Conservation (phyloP, 1,140 invertebrate genomes). For the Drosophila nannoptera region DNA sequence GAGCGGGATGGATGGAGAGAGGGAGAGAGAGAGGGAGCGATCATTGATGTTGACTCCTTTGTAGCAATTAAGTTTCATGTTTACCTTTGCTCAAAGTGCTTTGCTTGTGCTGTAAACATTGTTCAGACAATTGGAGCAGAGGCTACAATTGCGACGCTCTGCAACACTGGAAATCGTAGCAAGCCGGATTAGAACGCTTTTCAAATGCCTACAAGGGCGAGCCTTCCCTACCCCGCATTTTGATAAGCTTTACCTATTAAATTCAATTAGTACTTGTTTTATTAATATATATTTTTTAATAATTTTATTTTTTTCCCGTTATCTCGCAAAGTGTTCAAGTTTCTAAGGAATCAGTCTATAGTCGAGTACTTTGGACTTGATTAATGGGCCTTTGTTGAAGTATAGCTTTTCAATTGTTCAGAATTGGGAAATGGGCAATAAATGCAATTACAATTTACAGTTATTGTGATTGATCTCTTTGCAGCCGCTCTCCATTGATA, state of each 20-base stretch:
- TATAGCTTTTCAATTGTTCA: neutral
- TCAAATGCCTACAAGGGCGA: neutral
- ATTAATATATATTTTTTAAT: neutral
- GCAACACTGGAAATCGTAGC: slow-evolving; percentile 18
- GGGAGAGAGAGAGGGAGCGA: too few relatives aligned
- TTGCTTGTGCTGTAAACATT: slow-evolving; percentile 54
- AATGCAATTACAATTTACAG: slow-evolving; percentile 35
- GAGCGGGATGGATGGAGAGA: too few relatives aligned
- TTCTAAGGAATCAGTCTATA: slow-evolving; percentile 16
- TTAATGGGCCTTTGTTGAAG: slow-evolving; percentile 30
- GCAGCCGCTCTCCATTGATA: slow-evolving; percentile 5
- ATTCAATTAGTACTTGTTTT: slow-evolving; percentile 24
- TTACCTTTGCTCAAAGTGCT: slow-evolving; percentile 42
- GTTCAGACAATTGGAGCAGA: slow-evolving; percentile 38
- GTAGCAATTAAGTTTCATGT: slow-evolving; percentile 61
- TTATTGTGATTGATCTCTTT: slow-evolving; percentile 52
- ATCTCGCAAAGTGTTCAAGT: slow-evolving; percentile 24
- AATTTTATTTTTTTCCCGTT: slow-evolving; percentile 12
- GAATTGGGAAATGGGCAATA: slow-evolving; percentile 21
- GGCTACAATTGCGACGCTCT: slow-evolving; percentile 14
- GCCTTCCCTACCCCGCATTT: neutral
- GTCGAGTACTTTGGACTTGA: slow-evolving; percentile 31
- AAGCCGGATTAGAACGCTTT: too few relatives aligned
- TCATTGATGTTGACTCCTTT: slow-evolving; percentile 47
- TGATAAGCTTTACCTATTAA: slow-evolving; percentile 36